Evolutionary conservation across 2,113 vertebrate species (phyloP), one percentile per base, ranked within the genome.

Genomic region (Alosa alosa): DNA sequence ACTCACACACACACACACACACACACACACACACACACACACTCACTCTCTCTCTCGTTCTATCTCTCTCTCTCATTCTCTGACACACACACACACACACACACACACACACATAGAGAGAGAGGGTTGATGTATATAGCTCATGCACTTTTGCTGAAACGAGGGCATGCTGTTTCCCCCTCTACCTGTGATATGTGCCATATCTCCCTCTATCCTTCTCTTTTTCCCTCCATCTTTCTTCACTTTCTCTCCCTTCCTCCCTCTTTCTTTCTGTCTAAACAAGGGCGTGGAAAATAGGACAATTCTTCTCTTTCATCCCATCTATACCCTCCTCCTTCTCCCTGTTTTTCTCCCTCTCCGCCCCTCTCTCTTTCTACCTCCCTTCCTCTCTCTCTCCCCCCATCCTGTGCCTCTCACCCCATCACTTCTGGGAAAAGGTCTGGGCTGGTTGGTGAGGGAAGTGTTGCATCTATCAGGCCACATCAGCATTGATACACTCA

Each of bases 271-370:
- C 64, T 36, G 25, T 36, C 64, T 72, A 6, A 72, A 72, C 25
- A 31, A 72, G 64, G 64, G 31, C 25, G 31, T 9, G 64, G 64
- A 72, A 72, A 72, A 72, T 72, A 72, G 64, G 64, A 72, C 64
- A 72, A 0, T 36, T 72, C 64, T 36, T 25, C 11, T 36, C 8
- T 15, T 31, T 72, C 25, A 11, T 25, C 25, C 25, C 64, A 49
- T 36, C 31, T 81, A 83, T 81, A 64, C 57, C 84, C 52, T 85
- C 88, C 3, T 90, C 83, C 89, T 88, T 86, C 82, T 88, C 87
- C 83, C 49, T 81, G 82, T 75, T 50, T 86, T 82, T 86, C 60
- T 90, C 89, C 83, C 81, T 8, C 15, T 88, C 60, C 10, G 31
- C 55, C 41, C 10, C n/a, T 87, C 68, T 86, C 89, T n/a, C 78